A percentile compares a stretch with the other conserved stretches of the same genome.
phyloP scores from a whole-genome alignment of 2,113 vertebrate species.

The Psittacus erithacus region DNA sequence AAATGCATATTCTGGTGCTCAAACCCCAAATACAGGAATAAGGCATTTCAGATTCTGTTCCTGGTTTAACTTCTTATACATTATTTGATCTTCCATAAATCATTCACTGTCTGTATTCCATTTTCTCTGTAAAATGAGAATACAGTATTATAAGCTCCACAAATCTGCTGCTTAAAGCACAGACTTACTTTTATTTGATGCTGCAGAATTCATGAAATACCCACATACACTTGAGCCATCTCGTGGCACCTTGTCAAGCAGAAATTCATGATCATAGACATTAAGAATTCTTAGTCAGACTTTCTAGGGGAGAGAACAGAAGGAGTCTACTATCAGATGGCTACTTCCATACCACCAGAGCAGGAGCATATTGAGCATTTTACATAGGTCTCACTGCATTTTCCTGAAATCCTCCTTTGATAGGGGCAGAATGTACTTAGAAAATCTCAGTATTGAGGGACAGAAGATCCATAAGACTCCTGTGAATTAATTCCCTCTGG shows the following conservation, averaged over 20 bases:
- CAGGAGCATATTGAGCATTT: background rate
- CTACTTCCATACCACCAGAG: background rate
- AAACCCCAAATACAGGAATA: fast-evolving
- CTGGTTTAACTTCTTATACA: background rate
- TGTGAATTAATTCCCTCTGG: background rate
- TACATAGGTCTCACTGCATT: background rate
- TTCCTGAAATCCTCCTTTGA: background rate
- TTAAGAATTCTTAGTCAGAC: background rate
- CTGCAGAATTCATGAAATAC: background rate
- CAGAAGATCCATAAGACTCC: background rate
- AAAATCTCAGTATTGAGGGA: background rate
- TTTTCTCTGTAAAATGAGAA: background rate
- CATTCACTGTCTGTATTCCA: background rate
- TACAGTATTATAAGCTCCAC: background rate
- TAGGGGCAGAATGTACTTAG: background rate
- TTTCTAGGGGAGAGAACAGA: background rate
- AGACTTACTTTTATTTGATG: background rate
- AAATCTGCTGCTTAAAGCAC: background rate
- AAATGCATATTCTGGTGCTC: background rate
- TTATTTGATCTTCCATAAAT: background rate
- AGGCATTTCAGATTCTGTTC: background rate
- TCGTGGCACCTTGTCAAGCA: background rate
- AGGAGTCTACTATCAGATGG: background rate
- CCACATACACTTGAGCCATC: background rate
- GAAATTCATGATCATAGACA: background rate